Conservation (phyloP, 2,888 invertebrate genomes). For the Eupithecia vulgata region DNA sequence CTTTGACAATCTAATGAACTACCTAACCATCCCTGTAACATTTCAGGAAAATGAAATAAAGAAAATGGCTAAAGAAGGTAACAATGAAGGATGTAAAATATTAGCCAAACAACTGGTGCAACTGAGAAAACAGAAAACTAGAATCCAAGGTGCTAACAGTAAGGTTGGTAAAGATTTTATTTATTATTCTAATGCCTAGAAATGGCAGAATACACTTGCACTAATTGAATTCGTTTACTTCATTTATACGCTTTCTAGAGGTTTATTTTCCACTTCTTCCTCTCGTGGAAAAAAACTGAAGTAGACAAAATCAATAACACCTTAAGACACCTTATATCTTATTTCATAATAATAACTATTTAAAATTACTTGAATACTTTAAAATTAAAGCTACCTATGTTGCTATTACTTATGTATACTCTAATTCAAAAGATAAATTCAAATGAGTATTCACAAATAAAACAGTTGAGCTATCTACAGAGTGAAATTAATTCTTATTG, state of each 20-base stretch:
- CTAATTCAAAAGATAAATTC: too few species aligned
- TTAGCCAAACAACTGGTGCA: constrained; percentile 95
- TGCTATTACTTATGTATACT: too few species aligned
- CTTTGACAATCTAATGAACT: neutral
- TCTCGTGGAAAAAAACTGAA: too few species aligned
- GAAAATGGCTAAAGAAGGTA: constrained; percentile 93
- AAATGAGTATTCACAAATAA: neutral
- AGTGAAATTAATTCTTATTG: neutral
- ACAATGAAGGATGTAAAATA: constrained; percentile 91
- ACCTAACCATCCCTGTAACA: neutral
- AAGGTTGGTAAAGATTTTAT: constrained; percentile 80
- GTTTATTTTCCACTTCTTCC: too few species aligned
- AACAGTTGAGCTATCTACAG: neutral
- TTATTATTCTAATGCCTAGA: neutral
- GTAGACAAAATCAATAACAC: too few species aligned
- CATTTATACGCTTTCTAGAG: too few species aligned
- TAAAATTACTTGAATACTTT: neutral
- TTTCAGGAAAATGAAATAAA: constrained; percentile 93
- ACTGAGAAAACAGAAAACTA: constrained; percentile 93
- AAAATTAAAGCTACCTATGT: neutral
- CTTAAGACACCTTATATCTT: too few species aligned
- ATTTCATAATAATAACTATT: too few species aligned
- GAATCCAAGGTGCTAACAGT: constrained; percentile 91
- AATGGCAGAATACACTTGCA: neutral
- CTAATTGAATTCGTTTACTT: too few species aligned